Evolutionary conservation across 2,797 vertebrate species (phyloP), one percentile per base, ranked within the genome.

Genomic region (Microctenopoma lineatum): DNA sequence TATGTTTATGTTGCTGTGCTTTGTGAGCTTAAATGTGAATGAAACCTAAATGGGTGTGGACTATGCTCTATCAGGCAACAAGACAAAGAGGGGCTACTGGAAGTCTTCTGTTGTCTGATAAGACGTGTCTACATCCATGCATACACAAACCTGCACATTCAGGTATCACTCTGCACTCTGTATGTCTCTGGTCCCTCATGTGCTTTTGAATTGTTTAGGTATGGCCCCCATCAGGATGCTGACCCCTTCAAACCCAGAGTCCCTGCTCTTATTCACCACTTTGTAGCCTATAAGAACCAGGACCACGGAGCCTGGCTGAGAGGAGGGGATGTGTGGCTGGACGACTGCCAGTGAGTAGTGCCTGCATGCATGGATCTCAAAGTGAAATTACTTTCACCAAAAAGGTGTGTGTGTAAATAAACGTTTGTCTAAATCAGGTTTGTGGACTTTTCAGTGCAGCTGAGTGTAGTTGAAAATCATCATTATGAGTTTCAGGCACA

Each of bases 301-400:
- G 97, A 98, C 81, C 97, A 98, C 0, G 98, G 98, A 26, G 98
- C 98, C 72, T 99, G 98, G 98, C 92, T 99, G 73, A 92, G 98
- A 26, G 98, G 98, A 61, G 98, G 98, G 60, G 98, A 99, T 7
- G 94, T 99, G 63, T 98, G 97, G 97, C 87, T 99, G 89, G 96
- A 99, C 32, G 85, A 95, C 91, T 99, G 98, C 93, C 95, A 96
- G 98, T 99, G 87, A 96, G 97, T 92, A 47, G 18, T 18, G 0
- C 27, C 4, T 8, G 7, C 18, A 59, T 16, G 16, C 34, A 16
- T 25, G 13, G 18, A 47, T 53, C 4, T 7, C 44, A 47, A 32
- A 39, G 26, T 21, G 1, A 13, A 7, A 55, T 10, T n/a, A 18
- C 12, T 4, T 21, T 36, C 2, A 47, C 4, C 6, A 26, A 38